Percentiles rank a stretch among this genome's conserved stretches.
Evolutionary conservation across 2,797 vertebrate genomes (phyloP).

Genomic region (Sphenodon punctatus): DNA sequence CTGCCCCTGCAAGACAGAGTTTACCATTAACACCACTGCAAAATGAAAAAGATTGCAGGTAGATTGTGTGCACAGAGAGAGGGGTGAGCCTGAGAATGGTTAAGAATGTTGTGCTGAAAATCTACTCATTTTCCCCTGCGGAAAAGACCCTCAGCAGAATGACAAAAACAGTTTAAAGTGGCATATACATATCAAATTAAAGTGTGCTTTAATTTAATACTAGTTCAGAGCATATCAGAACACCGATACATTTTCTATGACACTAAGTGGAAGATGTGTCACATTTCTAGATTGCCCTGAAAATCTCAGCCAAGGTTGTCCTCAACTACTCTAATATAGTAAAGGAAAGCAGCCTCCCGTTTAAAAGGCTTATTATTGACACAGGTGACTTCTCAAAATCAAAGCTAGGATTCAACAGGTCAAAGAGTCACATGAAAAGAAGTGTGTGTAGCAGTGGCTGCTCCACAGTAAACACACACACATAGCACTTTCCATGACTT

Average conservation of each 20-base stretch:
- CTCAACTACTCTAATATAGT: neutral
- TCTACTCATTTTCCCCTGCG: neutral
- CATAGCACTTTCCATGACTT: too few relatives aligned
- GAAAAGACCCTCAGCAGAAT: too few relatives aligned
- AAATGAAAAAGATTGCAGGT: neutral
- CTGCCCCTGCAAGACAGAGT: too few relatives aligned
- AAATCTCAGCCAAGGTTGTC: neutral
- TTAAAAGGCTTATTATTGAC: neutral
- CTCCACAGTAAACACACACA: too few relatives aligned
- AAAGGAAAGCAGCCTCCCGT: neutral
- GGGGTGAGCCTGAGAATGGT: neutral
- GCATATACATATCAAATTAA: too few relatives aligned
- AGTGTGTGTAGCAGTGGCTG: neutral
- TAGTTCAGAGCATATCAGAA: too few relatives aligned
- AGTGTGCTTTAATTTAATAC: too few relatives aligned
- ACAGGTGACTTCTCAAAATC: neutral
- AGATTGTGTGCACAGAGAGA: neutral
- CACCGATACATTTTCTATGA: neutral
- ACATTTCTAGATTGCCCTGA: neutral
- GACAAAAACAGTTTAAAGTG: too few relatives aligned
- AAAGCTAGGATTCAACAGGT: neutral
- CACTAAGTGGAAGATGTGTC: neutral
- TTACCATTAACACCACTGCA: neutral
- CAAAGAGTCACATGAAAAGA: neutral
- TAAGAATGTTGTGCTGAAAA: neutral